Evolutionary conservation across 2,797 vertebrate genomes (phyloP).

Genomic region (Hapalemur alaotrensis): DNA sequence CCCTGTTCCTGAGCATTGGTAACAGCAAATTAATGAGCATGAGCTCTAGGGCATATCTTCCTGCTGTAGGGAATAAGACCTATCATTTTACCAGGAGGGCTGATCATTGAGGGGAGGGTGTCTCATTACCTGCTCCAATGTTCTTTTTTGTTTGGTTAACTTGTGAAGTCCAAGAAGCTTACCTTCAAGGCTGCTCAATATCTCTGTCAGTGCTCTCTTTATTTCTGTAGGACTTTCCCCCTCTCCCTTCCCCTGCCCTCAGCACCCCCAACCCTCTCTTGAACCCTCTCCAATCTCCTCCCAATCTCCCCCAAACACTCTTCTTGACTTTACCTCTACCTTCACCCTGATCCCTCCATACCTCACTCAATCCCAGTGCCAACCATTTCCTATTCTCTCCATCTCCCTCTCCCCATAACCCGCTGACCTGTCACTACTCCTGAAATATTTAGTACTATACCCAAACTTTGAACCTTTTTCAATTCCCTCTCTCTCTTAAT

Average conservation of each 20-base stretch:
- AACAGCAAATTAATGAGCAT: not conserved
- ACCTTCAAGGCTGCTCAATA: not conserved
- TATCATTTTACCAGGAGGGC: not conserved
- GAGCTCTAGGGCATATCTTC: not conserved
- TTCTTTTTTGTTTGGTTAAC: slow-evolving; percentile 24
- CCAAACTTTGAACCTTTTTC: slow-evolving; percentile 2
- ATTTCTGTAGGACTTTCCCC: not conserved
- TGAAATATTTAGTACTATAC: not conserved
- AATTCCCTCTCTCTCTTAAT: not conserved
- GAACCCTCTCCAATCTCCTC: not conserved
- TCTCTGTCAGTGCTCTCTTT: not conserved
- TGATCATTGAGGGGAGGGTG: not conserved
- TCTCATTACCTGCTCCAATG: slow-evolving; percentile 13
- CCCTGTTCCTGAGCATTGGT: not conserved
- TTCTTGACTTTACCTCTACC: not conserved
- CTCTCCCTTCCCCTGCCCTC: not conserved
- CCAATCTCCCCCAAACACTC: not conserved
- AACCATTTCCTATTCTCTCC: not conserved
- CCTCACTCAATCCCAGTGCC: not conserved
- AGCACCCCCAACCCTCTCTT: not conserved
- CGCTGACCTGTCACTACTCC: not conserved
- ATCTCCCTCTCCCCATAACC: not conserved
- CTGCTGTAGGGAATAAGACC: not conserved
- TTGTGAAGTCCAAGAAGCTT: slow-evolving; percentile 33
- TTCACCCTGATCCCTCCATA: not conserved